Percentiles rank a stretch among this genome's conserved stretches.
These are phyloP conservation scores for Eubucco bourcierii DNA, from an alignment of 2,113 vertebrate species.

Conservation along the genomic window DNA sequence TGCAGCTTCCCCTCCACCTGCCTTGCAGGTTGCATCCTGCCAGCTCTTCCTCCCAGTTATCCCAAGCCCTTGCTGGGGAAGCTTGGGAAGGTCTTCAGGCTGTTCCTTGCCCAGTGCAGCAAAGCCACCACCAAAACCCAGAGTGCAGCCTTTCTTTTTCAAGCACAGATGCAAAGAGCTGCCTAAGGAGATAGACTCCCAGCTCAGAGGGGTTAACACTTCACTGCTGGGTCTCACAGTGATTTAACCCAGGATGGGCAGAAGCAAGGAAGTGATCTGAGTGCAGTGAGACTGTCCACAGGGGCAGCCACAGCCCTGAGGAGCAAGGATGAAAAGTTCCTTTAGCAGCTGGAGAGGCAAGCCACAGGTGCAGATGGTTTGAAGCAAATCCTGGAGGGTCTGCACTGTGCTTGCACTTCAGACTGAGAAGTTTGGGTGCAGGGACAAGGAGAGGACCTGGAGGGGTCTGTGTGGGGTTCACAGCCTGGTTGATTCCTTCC, in stretches of 20 bases:
- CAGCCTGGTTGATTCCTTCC: accelerated
- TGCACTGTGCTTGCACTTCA: neutral
- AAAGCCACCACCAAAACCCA: neutral
- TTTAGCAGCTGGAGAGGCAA: neutral
- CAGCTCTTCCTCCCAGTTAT: too few species aligned
- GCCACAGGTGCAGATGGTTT: neutral
- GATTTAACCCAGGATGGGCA: accelerated
- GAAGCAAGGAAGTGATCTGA: neutral
- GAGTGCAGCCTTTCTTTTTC: accelerated
- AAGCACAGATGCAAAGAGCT: neutral
- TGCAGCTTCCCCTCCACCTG: too few species aligned
- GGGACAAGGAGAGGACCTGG: neutral
- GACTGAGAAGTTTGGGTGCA: accelerated
- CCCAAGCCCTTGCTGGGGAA: too few species aligned
- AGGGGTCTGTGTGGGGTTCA: accelerated
- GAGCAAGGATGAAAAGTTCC: accelerated
- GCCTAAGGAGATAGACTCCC: neutral
- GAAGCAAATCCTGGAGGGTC: neutral
- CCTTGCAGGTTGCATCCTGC: too few species aligned
- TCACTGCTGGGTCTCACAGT: accelerated
- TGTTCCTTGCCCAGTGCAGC: neutral
- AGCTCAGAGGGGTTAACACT: accelerated
- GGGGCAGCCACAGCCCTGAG: neutral
- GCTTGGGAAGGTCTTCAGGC: too few species aligned
- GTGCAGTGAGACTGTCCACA: too few species aligned